These are phyloP conservation scores for Synergus umbraculus DNA, from an alignment of 2,888 invertebrate species.

Conservation along the genomic window DNA sequence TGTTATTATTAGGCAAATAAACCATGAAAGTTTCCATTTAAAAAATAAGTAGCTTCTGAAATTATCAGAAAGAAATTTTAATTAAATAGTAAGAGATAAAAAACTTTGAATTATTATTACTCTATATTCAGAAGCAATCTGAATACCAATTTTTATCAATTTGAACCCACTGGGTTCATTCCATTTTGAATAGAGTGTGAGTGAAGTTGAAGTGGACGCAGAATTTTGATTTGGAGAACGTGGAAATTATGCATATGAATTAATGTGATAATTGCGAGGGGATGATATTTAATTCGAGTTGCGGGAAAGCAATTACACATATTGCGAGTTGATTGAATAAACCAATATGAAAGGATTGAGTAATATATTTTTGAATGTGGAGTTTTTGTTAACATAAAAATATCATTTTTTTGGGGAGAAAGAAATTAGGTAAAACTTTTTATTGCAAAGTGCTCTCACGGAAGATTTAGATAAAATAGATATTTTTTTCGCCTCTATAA, in stretches of 20 bases:
- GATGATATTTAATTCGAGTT: constrained; percentile 36
- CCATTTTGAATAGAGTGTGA: background rate
- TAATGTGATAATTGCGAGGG: constrained; percentile 23
- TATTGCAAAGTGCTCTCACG: background rate
- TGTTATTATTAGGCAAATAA: background rate
- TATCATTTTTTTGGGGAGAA: no score
- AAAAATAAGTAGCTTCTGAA: constrained; percentile 1
- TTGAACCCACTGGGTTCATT: constrained; percentile 8
- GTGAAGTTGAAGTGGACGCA: constrained; percentile 20
- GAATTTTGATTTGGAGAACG: constrained; percentile 32
- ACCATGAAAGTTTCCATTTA: background rate
- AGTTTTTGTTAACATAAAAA: background rate
- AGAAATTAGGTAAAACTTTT: no score
- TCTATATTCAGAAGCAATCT: constrained; percentile 10
- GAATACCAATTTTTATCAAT: constrained; percentile 36
- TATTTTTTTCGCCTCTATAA: background rate
- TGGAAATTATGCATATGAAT: constrained; percentile 30
- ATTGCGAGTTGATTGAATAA: constrained; percentile 16
- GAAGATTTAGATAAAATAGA: background rate
- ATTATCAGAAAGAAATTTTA: background rate
- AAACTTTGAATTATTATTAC: background rate
- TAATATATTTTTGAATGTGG: background rate
- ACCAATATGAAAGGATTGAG: background rate
- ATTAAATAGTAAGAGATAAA: background rate
- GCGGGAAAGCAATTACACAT: constrained; percentile 26